A percentile compares a stretch with the other conserved stretches of the same genome.
phyloP scores from a whole-genome alignment of 2,888 invertebrate genomes.

The Trilocha varians region DNA sequence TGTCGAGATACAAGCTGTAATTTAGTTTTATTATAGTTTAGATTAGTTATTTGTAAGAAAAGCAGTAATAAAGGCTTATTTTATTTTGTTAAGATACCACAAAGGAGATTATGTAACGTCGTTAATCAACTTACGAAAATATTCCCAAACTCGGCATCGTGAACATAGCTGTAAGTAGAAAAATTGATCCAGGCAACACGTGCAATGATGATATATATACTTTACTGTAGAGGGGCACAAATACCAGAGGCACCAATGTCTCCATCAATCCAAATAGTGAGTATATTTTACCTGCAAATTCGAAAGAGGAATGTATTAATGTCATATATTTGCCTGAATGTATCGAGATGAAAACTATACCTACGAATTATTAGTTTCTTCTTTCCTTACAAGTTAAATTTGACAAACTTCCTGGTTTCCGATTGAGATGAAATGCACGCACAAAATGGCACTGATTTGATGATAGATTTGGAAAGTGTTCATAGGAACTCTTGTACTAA shows the following conservation, averaged over 20 bases:
- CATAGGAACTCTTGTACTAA: too few species aligned
- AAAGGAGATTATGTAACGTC: not conserved
- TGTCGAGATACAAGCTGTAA: too few species aligned
- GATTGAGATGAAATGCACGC: too few species aligned
- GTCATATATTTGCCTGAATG: not conserved
- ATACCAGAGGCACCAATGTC: conserved; percentile 80
- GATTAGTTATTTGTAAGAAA: too few species aligned
- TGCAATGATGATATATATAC: conserved; percentile 79
- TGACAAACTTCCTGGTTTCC: too few species aligned
- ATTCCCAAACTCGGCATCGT: conserved; percentile 78
- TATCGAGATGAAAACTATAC: not conserved
- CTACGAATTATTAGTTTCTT: not conserved
- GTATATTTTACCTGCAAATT: conserved; percentile 78
- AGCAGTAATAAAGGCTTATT: not conserved
- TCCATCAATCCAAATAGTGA: conserved; percentile 82
- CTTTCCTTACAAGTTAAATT: too few species aligned
- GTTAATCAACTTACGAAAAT: conserved; percentile 63
- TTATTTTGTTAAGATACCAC: not conserved
- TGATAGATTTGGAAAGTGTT: too few species aligned
- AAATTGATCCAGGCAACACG: conserved; percentile 79
- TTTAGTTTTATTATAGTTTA: too few species aligned
- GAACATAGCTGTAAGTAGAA: conserved; percentile 76
- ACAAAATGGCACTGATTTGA: too few species aligned
- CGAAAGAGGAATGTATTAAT: not conserved
- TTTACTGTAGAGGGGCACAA: conserved; percentile 79